Evolutionary conservation across 2,888 invertebrate genomes (phyloP), one percentile per base, ranked within the genome.

Genomic region (Elmis aenea): DNA sequence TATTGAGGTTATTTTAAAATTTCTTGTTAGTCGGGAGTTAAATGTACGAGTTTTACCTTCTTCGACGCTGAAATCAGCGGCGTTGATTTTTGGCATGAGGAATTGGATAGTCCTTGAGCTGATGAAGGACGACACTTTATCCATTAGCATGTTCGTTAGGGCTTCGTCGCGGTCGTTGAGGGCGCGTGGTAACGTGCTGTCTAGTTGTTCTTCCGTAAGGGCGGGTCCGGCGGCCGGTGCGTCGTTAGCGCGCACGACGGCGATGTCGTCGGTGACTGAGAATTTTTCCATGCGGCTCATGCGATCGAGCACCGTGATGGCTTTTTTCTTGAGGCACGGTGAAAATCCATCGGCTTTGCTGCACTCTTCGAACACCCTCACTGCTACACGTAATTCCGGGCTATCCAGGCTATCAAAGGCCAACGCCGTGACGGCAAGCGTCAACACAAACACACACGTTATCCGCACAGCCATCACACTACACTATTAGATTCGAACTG

Each of bases 291-390:
- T 81, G 40, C 81, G 75, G 0, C 81, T 77, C 13, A 86, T 75
- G 28, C 87, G 73, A 56, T 87, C 87, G 48, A 88, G 78, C 61
- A 87, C 86, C 1, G 83, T 69, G 37, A 87, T 79, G 1, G 86
- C 86, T 59, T 86, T 87, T 65, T 84, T 85, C 71, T 88, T 87
- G 30, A 88, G 68, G 60, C 88, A 88, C 13, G 82, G 81, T 32
- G 81, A 69, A 32, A 87, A 71, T 27, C 82, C 85, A 39, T 81
- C 81, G 1, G 79, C 67, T 45, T 76, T 75, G 43, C 77, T 76
- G 58, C 88, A 88, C 53, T 88, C 88, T 51, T 87, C 86, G 63
- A 86, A 88, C 45, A 88, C 74, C 54, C 80, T 79, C 54, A 79
- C 69, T 3, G 82, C 66, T 26, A 82, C 76, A 41, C 79, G 75